A percentile compares a stretch with the other conserved stretches of the same genome.
Conservation (phyloP, 2,888 invertebrate genomes). For the Drosophila silvestris region DNA sequence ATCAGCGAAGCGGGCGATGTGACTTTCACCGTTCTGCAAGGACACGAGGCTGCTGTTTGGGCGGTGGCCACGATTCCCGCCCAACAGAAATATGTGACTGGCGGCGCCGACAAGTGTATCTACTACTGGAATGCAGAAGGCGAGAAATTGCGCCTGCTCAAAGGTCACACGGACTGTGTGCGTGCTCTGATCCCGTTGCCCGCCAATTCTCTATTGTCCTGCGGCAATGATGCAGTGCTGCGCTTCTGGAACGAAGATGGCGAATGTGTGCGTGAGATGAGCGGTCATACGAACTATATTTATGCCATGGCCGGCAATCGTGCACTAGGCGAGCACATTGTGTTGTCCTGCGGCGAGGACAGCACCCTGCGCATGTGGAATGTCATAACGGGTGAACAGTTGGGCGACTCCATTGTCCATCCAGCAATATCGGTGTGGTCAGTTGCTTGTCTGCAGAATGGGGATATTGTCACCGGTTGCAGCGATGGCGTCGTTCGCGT, state of each 20-base stretch:
- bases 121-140: conserved; percentile 92
- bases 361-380: conserved; percentile 93
- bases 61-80: conserved; percentile 87
- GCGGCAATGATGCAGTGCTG: conserved; percentile 96
- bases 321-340: conserved; percentile 87
- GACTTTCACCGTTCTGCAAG: conserved; percentile 87
- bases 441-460: conserved; percentile 92
- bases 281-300: conserved; percentile 95
- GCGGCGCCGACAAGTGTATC: conserved; percentile 96
- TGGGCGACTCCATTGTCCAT: conserved; percentile 84
- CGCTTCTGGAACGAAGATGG: conserved; percentile 93
- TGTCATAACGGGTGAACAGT: conserved; percentile 70
- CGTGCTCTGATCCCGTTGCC: conserved; percentile 91
- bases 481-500: conserved; percentile 96
- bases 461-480: conserved; percentile 94
- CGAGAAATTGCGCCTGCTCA: conserved; percentile 88
- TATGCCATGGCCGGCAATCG: conserved; percentile 89
- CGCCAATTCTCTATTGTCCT: conserved; percentile 92
- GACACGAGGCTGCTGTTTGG: conserved; percentile 96
- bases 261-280: conserved; percentile 90
- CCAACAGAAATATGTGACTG: conserved; percentile 88
- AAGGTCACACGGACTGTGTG: conserved; percentile 97
- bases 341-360: conserved; percentile 96
- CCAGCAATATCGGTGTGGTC: conserved; percentile 97
- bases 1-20: conserved; percentile 86